These are phyloP conservation scores for Gymnogyps californianus DNA, from an alignment of 2,113 vertebrate genomes.

Conservation along the genomic window DNA sequence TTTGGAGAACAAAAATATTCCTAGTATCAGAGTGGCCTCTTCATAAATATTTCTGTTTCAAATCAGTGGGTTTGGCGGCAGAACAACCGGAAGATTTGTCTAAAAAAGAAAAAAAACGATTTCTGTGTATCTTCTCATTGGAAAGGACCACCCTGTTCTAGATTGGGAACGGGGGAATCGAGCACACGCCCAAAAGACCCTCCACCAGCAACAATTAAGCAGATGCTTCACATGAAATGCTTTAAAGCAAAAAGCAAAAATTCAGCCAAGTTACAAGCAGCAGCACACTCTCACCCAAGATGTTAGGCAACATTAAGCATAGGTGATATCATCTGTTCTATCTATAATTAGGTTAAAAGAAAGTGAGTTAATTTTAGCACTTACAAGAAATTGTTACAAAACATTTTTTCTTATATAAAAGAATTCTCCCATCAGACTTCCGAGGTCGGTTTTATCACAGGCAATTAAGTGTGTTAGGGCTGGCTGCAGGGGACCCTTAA, in stretches of 20 bases:
- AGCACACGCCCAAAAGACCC: background rate
- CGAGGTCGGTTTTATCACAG: conserved; percentile 53
- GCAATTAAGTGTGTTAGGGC: conserved; percentile 53
- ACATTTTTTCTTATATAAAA: conserved; percentile 47
- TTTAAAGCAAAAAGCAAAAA: background rate
- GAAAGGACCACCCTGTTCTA: background rate
- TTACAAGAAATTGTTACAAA: conserved; percentile 57
- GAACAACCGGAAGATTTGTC: fast-evolving
- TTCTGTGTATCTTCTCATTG: background rate
- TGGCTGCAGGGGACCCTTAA: conserved; percentile 43
- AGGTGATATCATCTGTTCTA: conserved; percentile 44
- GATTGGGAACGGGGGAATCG: background rate
- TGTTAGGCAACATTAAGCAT: background rate
- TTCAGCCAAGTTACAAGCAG: background rate
- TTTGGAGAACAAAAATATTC: background rate
- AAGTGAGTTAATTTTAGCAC: conserved; percentile 60
- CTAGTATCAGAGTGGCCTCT: background rate
- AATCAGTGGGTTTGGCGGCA: background rate
- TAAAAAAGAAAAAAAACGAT: fast-evolving
- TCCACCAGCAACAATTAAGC: background rate
- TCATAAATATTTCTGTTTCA: background rate
- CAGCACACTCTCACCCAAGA: background rate
- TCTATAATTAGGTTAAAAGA: conserved; percentile 48
- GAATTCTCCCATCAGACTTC: conserved; percentile 22
- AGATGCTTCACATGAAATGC: background rate